Base-by-base conservation (phyloP, 2,888 invertebrate genomes). In the Ornithoptera priamus region DNA sequence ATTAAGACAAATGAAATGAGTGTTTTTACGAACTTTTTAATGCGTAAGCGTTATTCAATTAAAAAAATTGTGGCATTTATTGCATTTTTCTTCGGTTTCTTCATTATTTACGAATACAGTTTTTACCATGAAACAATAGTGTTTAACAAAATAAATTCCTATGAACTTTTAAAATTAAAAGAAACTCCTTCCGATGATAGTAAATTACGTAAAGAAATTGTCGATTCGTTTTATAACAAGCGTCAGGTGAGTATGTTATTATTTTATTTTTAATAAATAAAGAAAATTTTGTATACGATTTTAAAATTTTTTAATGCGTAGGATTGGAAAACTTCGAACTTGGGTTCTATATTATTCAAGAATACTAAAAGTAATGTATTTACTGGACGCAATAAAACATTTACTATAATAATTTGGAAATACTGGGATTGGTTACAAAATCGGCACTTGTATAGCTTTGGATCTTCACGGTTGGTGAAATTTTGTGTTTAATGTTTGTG, bases 381-480 rank as follows among this genome's bases (percentile, higher is more conserved):
- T 18, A 57, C 17, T 5, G 72, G 67, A 36, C 53, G 72, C 39
- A 77, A 84, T 22, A 85, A 79, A 74, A 86, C 77, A 5, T 94
- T 89, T 77, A 82, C 90, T 70, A 93, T 95, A 72, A 84, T 95
- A 53, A 84, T 95, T 61, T 95, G 95, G 95, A 93, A 94, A 78
- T 88, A 94, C 76, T 95, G 94, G 71, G 73, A 83, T 0, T 90
- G 90, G 75, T 85, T 95, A 65, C 92, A 94, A 80, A 86, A 85
- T 15, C 88, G 95, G 36, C 94, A 95, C 74, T 77, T 95, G 22
- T 87, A 86, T 72, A 88, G 87, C 60, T 95, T 89, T 74, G 85
- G 92, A 18, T 78, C 81, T 0, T 75, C 83, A 64, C 82, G 75
- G 88, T 93, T 78, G 73, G 61, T 62, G 22, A 24, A 39, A 22